Conservation (phyloP, 2,797 vertebrate species). For the Hydrolagus colliei region DNA sequence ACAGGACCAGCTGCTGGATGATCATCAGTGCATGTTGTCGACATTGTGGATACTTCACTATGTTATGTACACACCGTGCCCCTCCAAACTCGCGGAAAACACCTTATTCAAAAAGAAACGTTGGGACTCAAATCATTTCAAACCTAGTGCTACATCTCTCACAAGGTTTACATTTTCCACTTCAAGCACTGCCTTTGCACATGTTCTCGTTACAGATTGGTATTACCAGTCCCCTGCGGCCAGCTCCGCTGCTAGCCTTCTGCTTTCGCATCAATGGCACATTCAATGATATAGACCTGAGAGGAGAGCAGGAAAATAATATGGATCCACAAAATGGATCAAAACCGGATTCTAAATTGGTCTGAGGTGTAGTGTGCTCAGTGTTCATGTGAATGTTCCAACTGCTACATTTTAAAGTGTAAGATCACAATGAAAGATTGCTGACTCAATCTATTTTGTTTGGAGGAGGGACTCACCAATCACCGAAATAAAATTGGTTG, state of each 20-base stretch:
- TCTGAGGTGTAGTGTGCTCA: background rate
- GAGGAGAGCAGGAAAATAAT: background rate
- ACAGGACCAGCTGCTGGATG: constrained; percentile 91
- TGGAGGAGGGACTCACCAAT: background rate
- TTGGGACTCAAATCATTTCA: background rate
- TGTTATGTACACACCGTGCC: constrained; percentile 91
- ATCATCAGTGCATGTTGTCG: constrained; percentile 88
- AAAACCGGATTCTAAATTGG: background rate
- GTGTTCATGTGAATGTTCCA: background rate
- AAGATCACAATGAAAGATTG: background rate
- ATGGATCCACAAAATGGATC: too few relatives aligned
- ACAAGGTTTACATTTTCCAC: background rate
- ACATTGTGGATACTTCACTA: constrained; percentile 91
- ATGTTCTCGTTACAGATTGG: background rate
- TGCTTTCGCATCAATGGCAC: too few relatives aligned
- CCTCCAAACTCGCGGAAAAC: constrained; percentile 95
- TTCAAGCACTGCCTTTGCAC: background rate
- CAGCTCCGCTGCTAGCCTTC: background rate
- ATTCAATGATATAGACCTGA: background rate
- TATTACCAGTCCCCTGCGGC: too few relatives aligned
- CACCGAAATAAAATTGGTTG: too few relatives aligned
- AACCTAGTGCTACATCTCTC: background rate
- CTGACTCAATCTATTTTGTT: background rate
- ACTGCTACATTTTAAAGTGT: background rate
- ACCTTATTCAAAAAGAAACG: constrained; percentile 49